Percentiles rank a stretch among this genome's conserved stretches.
Conservation (phyloP, 2,113 vertebrate species). For the Chloroceryle aenea region DNA sequence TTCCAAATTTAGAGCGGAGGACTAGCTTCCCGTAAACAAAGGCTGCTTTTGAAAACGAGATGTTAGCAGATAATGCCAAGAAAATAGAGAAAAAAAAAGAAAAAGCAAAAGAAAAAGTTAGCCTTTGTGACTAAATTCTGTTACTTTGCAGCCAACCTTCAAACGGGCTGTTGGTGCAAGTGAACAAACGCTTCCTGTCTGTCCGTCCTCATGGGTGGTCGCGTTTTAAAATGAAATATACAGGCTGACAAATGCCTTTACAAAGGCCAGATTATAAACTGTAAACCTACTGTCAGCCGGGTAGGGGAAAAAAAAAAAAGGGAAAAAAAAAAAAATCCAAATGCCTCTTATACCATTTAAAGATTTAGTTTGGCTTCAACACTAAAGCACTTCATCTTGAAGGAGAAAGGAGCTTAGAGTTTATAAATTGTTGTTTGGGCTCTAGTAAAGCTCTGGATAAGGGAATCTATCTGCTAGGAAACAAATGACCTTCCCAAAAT, state of each 20-base stretch:
- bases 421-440: slow-evolving; percentile 71
- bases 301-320: slow-evolving; percentile 71
- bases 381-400: slow-evolving; percentile 66
- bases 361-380: slow-evolving; percentile 73
- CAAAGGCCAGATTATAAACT: slow-evolving; percentile 92
- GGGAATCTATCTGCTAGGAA: slow-evolving; percentile 71
- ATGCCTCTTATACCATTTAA: slow-evolving; percentile 78
- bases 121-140: slow-evolving; percentile 79
- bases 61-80: slow-evolving; percentile 75
- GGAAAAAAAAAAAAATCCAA: slow-evolving; percentile 62
- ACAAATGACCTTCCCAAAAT: slow-evolving; percentile 67
- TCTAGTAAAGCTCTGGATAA: slow-evolving; percentile 60
- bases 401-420: slow-evolving; percentile 54
- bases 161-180: slow-evolving; percentile 75
- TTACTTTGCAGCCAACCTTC: slow-evolving; percentile 80
- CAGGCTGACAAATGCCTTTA: slow-evolving; percentile 92
- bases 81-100: slow-evolving; percentile 33
- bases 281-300: slow-evolving; percentile 90
- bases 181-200: slow-evolving; percentile 83
- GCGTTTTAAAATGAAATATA: slow-evolving; percentile 84
- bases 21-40: slow-evolving; percentile 87
- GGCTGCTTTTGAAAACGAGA: slow-evolving; percentile 75
- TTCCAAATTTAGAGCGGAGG: slow-evolving; percentile 88
- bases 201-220: slow-evolving; percentile 91
- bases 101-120: slow-evolving; percentile 64